Base-by-base conservation (phyloP, 2,888 invertebrate genomes). In the Dryocosmus kuriphilus region DNA sequence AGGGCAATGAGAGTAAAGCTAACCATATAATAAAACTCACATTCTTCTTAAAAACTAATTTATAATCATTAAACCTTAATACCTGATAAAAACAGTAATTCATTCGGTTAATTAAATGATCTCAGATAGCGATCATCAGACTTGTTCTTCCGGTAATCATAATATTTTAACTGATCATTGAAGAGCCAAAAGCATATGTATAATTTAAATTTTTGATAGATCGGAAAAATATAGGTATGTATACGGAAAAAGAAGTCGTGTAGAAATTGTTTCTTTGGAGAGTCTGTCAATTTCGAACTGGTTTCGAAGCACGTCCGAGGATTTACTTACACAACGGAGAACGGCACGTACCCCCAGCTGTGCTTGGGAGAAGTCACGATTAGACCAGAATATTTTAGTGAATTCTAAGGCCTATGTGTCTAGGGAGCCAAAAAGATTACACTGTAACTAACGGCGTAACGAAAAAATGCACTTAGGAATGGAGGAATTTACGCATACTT, bases 281-380 rank as follows among this genome's bases (percentile, higher is more conserved):
- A 30, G 63, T 63, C 63, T 24, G 76, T 57, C 51, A 57, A 67
- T 76, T 76, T 76, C 41, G 76, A 76, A 76, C 76, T 67, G 76
- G 76, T 76, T 76, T 76, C 65, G 67, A 51, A 41, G 57, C 76
- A 51, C 65, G 76, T 65, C 65, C 65, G 63, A 76, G 55, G 60
- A 76, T 76, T 76, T 60, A 76, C 67, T 65, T 55, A 38, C 76
- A 35, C 76, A 41, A 51, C 51, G 62, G 55, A 32, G 55, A 76
- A 32, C 62, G n/a, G 30, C 55, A 55, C 27, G 60, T 30, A 60
- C n/a, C 74, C 57, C 67, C 67, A 71, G 67, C 60, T 76, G 67
- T 55, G 57, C 57, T 19, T 60, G 38, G 60, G 30, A 51, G 67
- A 65, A 62, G 75, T 62, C 75, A 62, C 62, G 75, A 62, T 76